Base-by-base conservation (phyloP, 2,888 invertebrate species). In the Seladonia tumulorum region DNA sequence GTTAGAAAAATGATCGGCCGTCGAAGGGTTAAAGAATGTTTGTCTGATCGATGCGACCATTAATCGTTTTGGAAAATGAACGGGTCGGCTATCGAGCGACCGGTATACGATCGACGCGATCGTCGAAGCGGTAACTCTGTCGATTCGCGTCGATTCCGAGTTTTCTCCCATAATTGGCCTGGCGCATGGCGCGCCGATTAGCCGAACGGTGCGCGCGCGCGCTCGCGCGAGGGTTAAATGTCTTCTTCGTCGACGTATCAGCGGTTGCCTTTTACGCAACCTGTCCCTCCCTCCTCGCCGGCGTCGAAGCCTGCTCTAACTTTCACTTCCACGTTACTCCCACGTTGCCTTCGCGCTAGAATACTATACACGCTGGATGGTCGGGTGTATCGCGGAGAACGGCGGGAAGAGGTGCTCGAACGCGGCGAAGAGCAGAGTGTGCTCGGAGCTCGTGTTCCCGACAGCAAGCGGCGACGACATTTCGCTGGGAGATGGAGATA, bases 261-360 rank as follows among this genome's bases (percentile, higher is more conserved):
- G 79, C 79, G 57, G 83, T 75, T 83, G 85, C 79, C 88, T 88
- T 90, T 90, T 87, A 79, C 82, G 71, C 81, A 72, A 71, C 73
- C 75, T 79, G 29, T 73, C 73, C 73, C 16, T 45, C 39, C 47
- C 66, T 1, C n/a, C 29, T 57, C 63, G 29, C 16, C 29, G 10
- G 53, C 57, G 60, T 76, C 73, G 25, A 29, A 8, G 78, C 83
- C 57, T 45, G 77, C 78, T 77, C 81, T 78, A 89, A 93, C 93
- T 93, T 93, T 93, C 93, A 93, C 93, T 93, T 93, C 90, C 86
- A 92, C 89, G 89, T 87, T 90, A 92, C 92, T 90, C 92, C 92
- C 92, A 93, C 93, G 91, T 92, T 82, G 89, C 84, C 86, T 88
- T 88, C 89, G 91, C 88, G 89, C 90, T 90, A 90, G 92, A 92